Conservation (phyloP, 2,797 vertebrate species). For the Diplodus puntazzo region DNA sequence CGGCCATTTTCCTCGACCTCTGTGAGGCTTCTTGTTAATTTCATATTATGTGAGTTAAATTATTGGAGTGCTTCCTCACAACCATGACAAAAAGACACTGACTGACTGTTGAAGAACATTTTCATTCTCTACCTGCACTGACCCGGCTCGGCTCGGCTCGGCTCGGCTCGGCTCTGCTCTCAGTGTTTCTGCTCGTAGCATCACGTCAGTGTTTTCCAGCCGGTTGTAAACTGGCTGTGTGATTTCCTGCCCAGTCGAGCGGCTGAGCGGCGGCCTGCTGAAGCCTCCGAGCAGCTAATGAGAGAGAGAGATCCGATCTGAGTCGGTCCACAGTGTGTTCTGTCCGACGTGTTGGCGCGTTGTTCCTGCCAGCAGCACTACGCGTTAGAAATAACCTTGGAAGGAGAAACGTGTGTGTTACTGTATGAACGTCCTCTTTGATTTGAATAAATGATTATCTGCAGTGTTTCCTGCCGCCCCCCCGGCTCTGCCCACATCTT, state of each 20-base stretch:
- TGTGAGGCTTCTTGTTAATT: no score
- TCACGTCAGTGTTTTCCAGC: not conserved
- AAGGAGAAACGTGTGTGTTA: slow-evolving; percentile 7
- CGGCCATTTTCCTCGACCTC: no score
- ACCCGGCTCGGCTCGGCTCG: no score
- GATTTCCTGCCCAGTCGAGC: slow-evolving; percentile 45
- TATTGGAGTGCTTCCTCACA: no score
- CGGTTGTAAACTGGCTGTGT: not conserved
- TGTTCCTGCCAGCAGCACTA: not conserved
- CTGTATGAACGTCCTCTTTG: not conserved
- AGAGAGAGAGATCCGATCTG: slow-evolving; percentile 18
- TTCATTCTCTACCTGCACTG: no score
- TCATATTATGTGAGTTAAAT: no score
- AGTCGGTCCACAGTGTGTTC: slow-evolving; percentile 1
- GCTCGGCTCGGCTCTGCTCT: not conserved
- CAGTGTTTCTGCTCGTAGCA: not conserved
- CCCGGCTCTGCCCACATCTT: slow-evolving; percentile 22
- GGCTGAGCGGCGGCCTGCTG: not conserved
- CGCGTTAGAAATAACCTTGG: slow-evolving; percentile 30
- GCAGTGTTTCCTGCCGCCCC: slow-evolving; percentile 6
- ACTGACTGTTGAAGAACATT: no score
- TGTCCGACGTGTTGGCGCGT: slow-evolving; percentile 29
- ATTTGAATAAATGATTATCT: slow-evolving; percentile 37
- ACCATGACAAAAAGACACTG: no score
- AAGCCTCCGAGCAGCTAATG: slow-evolving; percentile 21